Base-by-base conservation (phyloP, 2,888 invertebrate genomes). In the Diplolepis rosae region DNA sequence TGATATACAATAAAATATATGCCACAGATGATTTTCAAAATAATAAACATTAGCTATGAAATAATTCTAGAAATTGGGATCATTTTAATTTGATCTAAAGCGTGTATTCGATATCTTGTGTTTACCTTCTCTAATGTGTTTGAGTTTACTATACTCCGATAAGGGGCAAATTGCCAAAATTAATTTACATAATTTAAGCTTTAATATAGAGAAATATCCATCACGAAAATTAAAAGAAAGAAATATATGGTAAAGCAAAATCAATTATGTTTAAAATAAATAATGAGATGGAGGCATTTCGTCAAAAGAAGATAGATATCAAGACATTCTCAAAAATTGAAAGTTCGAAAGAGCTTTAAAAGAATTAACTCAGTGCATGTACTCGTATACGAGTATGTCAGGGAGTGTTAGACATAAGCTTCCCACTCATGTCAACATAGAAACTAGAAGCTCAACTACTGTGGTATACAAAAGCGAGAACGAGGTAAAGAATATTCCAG, bases 11-110 rank as follows among this genome's bases (percentile, higher is more conserved):
- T n/a, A n/a, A n/a, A n/a, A n/a, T n/a, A n/a, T n/a, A n/a, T n/a
- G n/a, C n/a, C n/a, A n/a, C n/a, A n/a, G n/a, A n/a, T 13, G 11
- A 54, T 24, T 11, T n/a, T 24, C n/a, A 39, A 22, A 32, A 56
- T 35, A 56, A 56, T 56, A 56, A 56, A 24, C 56, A n/a, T n/a
- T n/a, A 56, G 18, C 56, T 56, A 35, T 6, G 35, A 56, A 56
- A 39, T 56, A 56, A 56, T 24, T 56, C 35, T 56, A 22, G 35
- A 56, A 32, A 32, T 56, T 56, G 56, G 7, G 35, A 56, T 56
- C 35, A 22, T 35, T 56, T 56, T 35, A 56, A 15, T 32, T 56
- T 56, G 22, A 56, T 56, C 32, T 56, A 13, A n/a, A 56, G 5
- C 32, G 24, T 39, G 35, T 32, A 56, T 35, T 35, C 56, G 13